phyloP scores from a whole-genome alignment of 2,888 invertebrate species.

The Zelleria hepariella region DNA sequence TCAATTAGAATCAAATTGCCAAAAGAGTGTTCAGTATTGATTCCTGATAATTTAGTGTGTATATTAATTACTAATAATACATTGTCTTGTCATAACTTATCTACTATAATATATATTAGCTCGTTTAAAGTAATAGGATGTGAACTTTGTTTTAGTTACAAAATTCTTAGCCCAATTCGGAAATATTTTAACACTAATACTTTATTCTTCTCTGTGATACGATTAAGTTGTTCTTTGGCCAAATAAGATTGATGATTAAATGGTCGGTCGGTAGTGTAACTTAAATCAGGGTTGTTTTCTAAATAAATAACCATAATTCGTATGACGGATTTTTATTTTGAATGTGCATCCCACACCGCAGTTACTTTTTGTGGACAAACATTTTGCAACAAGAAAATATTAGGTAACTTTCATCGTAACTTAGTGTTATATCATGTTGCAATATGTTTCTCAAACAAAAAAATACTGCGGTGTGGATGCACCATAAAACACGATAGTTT shows the following conservation, averaged over 20 bases:
- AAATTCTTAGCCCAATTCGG: not conserved
- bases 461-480: too few species aligned
- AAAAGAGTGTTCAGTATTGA: conserved; percentile 11
- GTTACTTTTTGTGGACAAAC: too few species aligned
- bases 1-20: conserved; percentile 5
- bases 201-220: conserved; percentile 64
- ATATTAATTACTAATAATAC: not conserved
- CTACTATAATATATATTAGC: too few species aligned
- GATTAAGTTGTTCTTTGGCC: conserved; percentile 37
- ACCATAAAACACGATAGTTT: too few species aligned
- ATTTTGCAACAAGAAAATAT: too few species aligned
- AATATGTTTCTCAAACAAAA: too few species aligned
- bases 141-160: not conserved
- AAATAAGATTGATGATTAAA: not conserved
- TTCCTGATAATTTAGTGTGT: conserved; percentile 7
- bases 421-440: too few species aligned
- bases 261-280: not conserved
- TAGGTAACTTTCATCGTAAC: too few species aligned
- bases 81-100: conserved; percentile 2
- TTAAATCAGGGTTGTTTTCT: conserved; percentile 32
- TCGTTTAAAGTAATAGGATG: not conserved
- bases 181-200: conserved; percentile 27
- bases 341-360: too few species aligned
- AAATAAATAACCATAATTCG: conserved; percentile 35
- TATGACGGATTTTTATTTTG: conserved; percentile 8